These are phyloP conservation scores for Solea senegalensis DNA, from an alignment of 2,113 vertebrate genomes.

Conservation along the genomic window DNA sequence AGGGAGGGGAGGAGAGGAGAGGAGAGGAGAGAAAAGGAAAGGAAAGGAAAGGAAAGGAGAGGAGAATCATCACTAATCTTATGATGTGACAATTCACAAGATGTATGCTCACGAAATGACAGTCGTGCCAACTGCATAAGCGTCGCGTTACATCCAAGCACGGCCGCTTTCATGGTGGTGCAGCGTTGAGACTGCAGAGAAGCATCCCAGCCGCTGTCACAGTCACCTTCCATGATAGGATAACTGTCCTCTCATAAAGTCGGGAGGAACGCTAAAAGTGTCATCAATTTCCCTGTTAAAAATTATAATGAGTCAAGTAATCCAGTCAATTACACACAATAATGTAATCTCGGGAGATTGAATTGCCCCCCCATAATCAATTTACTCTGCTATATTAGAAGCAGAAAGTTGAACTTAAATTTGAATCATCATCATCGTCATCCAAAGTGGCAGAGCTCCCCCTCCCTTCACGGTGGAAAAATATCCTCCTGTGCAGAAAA, in stretches of 20 bases:
- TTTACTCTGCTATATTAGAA: slow-evolving; percentile 4
- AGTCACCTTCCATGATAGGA: slow-evolving; percentile 24
- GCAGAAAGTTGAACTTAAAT: slow-evolving; percentile 7
- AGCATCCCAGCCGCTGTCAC: slow-evolving; percentile 6
- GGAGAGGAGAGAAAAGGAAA: slow-evolving; percentile 6
- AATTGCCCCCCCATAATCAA: slow-evolving; percentile 23
- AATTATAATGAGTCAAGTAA: slow-evolving; percentile 28
- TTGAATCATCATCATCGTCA: slow-evolving; percentile 27
- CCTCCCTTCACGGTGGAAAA: not conserved
- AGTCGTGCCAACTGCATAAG: slow-evolving; percentile 37
- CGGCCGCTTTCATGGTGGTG: slow-evolving; percentile 24
- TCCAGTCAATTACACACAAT: slow-evolving; percentile 28
- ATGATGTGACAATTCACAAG: slow-evolving; percentile 53
- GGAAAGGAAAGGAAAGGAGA: slow-evolving; percentile 4
- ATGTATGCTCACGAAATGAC: slow-evolving; percentile 40
- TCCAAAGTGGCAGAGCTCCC: slow-evolving; percentile 14
- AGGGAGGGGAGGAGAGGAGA: not conserved
- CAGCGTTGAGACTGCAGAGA: slow-evolving; percentile 2
- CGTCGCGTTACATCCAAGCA: slow-evolving; percentile 38
- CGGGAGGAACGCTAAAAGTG: slow-evolving; percentile 8
- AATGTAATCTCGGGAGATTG: slow-evolving; percentile 20
- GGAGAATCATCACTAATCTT: slow-evolving; percentile 48
- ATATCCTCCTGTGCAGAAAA: slow-evolving; percentile 4
- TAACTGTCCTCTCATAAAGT: slow-evolving; percentile 8
- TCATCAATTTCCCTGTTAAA: slow-evolving; percentile 21